phyloP scores from a whole-genome alignment of 1,140 invertebrate species.

The Conus ventricosus region DNA sequence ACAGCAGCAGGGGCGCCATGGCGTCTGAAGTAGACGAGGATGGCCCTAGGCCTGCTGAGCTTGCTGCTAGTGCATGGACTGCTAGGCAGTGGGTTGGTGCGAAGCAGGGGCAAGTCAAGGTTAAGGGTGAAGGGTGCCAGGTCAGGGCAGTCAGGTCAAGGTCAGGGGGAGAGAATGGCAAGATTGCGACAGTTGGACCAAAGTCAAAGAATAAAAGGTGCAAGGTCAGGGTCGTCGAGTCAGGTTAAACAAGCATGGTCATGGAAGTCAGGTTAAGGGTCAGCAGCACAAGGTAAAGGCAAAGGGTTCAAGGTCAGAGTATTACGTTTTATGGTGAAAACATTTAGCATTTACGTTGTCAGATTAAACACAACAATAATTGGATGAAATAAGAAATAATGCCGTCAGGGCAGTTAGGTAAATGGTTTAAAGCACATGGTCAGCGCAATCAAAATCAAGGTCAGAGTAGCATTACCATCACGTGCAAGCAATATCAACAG shows the following conservation, averaged over 20 bases:
- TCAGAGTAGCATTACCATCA: too few relatives aligned
- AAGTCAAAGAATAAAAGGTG: neutral
- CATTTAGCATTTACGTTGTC: too few relatives aligned
- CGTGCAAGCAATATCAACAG: neutral
- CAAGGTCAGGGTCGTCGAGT: neutral
- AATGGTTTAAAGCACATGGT: too few relatives aligned
- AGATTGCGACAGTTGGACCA: neutral
- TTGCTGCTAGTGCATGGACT: slow-evolving; percentile 1
- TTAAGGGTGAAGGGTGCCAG: neutral
- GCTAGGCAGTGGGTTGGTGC: neutral
- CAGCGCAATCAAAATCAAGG: too few relatives aligned
- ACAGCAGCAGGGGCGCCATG: slow-evolving; percentile 62
- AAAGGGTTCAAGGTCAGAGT: too few relatives aligned
- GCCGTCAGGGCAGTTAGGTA: too few relatives aligned
- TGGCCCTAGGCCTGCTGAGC: slow-evolving; percentile 21
- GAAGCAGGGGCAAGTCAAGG: neutral
- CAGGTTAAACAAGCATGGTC: neutral
- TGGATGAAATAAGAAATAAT: too few relatives aligned
- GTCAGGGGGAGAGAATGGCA: neutral
- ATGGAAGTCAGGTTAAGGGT: too few relatives aligned
- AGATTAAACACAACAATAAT: too few relatives aligned
- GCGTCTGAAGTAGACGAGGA: slow-evolving; percentile 40
- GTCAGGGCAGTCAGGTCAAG: neutral
- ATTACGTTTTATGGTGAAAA: too few relatives aligned
- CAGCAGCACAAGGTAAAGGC: too few relatives aligned